A percentile compares a stretch with the other conserved stretches of the same genome.
Conservation (phyloP, 2,113 vertebrate species). For the Leucopternis melanops region DNA sequence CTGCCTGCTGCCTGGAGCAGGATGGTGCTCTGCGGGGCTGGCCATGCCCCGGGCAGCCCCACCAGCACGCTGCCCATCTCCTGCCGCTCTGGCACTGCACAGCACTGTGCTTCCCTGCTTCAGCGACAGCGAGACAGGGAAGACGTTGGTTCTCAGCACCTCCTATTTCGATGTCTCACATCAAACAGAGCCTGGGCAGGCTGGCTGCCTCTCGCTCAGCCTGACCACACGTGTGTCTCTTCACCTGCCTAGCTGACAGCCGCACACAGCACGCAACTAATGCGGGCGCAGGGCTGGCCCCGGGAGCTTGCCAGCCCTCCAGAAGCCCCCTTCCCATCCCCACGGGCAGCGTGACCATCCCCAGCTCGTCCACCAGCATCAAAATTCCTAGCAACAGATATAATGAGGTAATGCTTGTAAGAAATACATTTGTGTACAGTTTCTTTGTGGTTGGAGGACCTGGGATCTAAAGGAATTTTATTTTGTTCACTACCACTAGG, state of each 20-base stretch:
- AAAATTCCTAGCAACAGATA: conserved; percentile 98
- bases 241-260: neutral
- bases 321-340: neutral
- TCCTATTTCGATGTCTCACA: neutral
- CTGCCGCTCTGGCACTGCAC: neutral
- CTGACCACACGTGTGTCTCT: fast-evolving
- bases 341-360: fast-evolving
- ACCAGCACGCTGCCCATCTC: fast-evolving
- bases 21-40: neutral
- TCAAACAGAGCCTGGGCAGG: neutral
- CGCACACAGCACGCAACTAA: fast-evolving
- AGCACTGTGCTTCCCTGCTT: fast-evolving
- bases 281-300: neutral
- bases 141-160: neutral
- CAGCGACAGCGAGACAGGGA: fast-evolving
- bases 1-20: neutral
- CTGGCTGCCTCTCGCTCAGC: neutral
- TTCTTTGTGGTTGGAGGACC: neutral
- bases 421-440: neutral
- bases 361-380: conserved; percentile 59
- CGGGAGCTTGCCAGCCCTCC: neutral
- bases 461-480: neutral
- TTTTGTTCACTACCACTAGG: neutral
- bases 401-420: conserved; percentile 82
- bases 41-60: neutral